A percentile compares a stretch with the other conserved stretches of the same genome.
These are phyloP conservation scores for Papilio polyxenes DNA, from an alignment of 1,140 invertebrate genomes.

Conservation along the genomic window DNA sequence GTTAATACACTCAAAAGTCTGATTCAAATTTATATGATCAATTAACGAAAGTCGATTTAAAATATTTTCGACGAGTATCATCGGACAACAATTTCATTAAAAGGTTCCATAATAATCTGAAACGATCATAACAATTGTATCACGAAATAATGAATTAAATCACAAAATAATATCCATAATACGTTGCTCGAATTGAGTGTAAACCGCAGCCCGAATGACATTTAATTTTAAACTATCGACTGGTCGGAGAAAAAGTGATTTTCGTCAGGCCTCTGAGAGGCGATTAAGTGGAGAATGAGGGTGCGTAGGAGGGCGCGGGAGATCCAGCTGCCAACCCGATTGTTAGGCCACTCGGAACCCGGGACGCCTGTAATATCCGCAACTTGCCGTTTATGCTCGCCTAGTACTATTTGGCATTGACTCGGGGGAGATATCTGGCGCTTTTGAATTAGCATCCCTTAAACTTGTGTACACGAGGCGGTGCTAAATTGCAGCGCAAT, in stretches of 20 bases:
- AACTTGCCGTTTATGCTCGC: slow-evolving; percentile 55
- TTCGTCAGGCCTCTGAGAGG: slow-evolving; percentile 59
- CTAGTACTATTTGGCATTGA: slow-evolving; percentile 80
- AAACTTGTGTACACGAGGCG: neutral
- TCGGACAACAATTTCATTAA: slow-evolving; percentile 76
- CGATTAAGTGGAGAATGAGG: slow-evolving; percentile 55
- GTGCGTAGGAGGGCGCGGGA: slow-evolving; percentile 51
- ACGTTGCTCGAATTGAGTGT: slow-evolving; percentile 73
- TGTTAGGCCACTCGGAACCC: slow-evolving; percentile 39
- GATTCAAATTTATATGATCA: slow-evolving; percentile 35
- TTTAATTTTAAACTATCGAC: slow-evolving; percentile 78
- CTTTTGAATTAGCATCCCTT: slow-evolving; percentile 44
- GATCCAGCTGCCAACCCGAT: slow-evolving; percentile 41
- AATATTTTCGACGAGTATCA: slow-evolving; percentile 50
- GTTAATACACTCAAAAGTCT: slow-evolving; percentile 24
- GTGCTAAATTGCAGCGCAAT: slow-evolving; percentile 30
- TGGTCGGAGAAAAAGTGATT: slow-evolving; percentile 73
- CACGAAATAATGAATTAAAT: slow-evolving; percentile 74
- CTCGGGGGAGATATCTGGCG: slow-evolving; percentile 62
- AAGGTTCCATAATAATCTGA: slow-evolving; percentile 69
- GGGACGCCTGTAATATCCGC: slow-evolving; percentile 55
- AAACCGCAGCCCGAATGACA: slow-evolving; percentile 74
- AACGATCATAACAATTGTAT: slow-evolving; percentile 69
- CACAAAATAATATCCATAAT: slow-evolving; percentile 74
- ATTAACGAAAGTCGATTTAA: slow-evolving; percentile 42